A percentile compares a stretch with the other conserved stretches of the same genome.
These are phyloP conservation scores for Uropsilus gracilis DNA, from an alignment of 2,113 vertebrate genomes.

Conservation along the genomic window DNA sequence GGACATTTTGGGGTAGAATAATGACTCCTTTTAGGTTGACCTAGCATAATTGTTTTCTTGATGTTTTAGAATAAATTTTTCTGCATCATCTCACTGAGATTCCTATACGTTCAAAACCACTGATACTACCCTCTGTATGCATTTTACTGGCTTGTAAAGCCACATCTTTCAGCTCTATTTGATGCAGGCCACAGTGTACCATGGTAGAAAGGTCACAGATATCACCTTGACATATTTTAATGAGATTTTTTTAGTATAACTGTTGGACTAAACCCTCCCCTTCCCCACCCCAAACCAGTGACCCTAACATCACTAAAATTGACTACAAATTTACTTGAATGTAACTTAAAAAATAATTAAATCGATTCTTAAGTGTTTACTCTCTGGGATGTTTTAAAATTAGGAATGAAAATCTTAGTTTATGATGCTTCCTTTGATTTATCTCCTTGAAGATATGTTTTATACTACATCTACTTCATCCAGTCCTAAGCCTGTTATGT, in stretches of 20 bases:
- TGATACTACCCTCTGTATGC: no score
- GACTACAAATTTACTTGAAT: conserved; percentile 25
- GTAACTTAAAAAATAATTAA: not conserved
- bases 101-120: no score
- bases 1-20: no score
- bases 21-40: no score
- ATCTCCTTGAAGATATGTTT: not conserved
- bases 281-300: conserved; percentile 26
- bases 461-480: not conserved
- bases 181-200: no score
- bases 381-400: not conserved
- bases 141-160: no score
- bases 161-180: no score
- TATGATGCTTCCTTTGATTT: not conserved
- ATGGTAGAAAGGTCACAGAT: no score
- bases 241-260: not conserved
- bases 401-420: not conserved
- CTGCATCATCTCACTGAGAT: no score
- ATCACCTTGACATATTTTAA: not conserved
- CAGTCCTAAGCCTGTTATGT: not conserved
- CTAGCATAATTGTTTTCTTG: no score
- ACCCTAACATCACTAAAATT: not conserved
- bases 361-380: not conserved
- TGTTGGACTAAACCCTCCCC: conserved; percentile 15
- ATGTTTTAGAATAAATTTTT: no score